Conservation (phyloP, 1,140 invertebrate species). For the Cydia amplana region DNA sequence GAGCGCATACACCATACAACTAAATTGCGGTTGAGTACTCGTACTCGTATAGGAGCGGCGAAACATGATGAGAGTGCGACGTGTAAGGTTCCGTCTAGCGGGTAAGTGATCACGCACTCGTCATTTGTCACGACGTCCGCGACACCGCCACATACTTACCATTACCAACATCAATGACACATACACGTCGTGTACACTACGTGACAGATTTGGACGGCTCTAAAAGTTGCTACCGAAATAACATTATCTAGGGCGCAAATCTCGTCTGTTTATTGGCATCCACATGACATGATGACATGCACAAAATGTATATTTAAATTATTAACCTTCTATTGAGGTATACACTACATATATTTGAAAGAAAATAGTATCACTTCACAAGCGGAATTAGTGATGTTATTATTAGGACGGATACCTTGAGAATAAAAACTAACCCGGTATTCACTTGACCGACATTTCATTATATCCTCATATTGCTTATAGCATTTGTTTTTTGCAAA, state of each 20-base stretch:
- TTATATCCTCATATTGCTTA: neutral
- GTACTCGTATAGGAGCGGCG: too few relatives aligned
- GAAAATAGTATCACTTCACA: neutral
- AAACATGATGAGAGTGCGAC: too few relatives aligned
- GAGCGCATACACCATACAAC: too few relatives aligned
- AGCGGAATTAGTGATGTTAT: too few relatives aligned
- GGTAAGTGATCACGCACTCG: constrained; percentile 42
- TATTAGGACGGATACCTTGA: too few relatives aligned
- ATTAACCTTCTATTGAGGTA: too few relatives aligned
- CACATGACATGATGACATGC: neutral
- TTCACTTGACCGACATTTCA: too few relatives aligned
- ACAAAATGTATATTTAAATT: too few relatives aligned
- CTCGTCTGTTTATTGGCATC: neutral
- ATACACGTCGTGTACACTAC: constrained; percentile 28
- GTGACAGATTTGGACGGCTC: constrained; percentile 11
- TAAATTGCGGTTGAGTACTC: too few relatives aligned
- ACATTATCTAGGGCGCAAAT: neutral
- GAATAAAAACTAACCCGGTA: too few relatives aligned
- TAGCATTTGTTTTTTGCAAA: neutral
- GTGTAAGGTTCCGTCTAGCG: neutral
- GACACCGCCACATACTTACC: constrained; percentile 33
- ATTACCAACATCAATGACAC: constrained; percentile 34
- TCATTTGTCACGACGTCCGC: constrained; percentile 55
- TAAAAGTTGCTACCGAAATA: constrained; percentile 9
- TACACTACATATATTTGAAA: neutral